A percentile compares a stretch with the other conserved stretches of the same genome.
Evolutionary conservation across 2,888 invertebrate genomes (phyloP).

Genomic region (Notodonta ziczac): DNA sequence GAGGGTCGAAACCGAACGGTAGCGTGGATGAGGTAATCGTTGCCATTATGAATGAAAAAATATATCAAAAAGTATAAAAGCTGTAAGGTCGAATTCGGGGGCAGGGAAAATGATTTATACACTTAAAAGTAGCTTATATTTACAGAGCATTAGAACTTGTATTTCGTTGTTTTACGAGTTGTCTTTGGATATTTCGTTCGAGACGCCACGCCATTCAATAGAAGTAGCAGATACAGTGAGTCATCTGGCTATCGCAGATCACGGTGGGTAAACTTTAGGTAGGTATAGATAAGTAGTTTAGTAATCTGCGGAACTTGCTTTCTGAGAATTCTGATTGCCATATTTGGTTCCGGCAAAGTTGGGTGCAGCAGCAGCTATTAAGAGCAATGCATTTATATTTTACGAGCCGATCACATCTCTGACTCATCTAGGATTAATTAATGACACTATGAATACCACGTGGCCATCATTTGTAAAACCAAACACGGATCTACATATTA

Average conservation of each 20-base stretch:
- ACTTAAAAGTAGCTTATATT: slow-evolving; percentile 24
- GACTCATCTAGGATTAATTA: background rate
- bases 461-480: too few relatives aligned
- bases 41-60: slow-evolving; percentile 70
- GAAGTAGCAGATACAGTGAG: slow-evolving; percentile 59
- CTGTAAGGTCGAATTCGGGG: slow-evolving; percentile 39
- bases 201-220: slow-evolving; percentile 47
- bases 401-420: background rate
- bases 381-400: background rate
- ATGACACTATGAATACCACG: background rate
- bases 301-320: slow-evolving; percentile 29
- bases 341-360: slow-evolving; percentile 7
- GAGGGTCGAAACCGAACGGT: slow-evolving; percentile 52
- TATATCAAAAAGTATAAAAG: slow-evolving; percentile 47
- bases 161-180: slow-evolving; percentile 9
- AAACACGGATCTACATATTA: too few relatives aligned
- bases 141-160: slow-evolving; percentile 3
- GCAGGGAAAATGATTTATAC: slow-evolving; percentile 18
- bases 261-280: slow-evolving; percentile 54
- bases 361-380: slow-evolving; percentile 6
- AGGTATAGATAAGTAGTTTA: slow-evolving; percentile 22
- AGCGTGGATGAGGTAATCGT: slow-evolving; percentile 68
- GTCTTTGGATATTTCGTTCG: slow-evolving; percentile 40
- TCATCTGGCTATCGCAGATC: slow-evolving; percentile 57
- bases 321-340: slow-evolving; percentile 10